phyloP scores from a whole-genome alignment of 2,113 vertebrate species.

The Grammomys surdaster region DNA sequence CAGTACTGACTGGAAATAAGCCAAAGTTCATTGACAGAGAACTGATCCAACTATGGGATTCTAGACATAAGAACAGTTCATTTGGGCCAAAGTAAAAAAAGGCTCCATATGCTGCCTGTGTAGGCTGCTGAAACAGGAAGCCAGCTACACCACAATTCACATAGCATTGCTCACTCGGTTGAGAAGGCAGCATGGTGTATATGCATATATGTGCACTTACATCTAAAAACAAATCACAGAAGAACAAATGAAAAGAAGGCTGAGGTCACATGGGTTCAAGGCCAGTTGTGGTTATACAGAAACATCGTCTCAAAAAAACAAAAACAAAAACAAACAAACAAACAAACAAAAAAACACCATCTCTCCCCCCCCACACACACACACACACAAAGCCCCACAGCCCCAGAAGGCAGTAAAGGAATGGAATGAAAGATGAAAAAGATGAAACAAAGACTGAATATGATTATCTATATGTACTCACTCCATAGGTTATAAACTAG shows the following conservation, averaged over 20 bases:
- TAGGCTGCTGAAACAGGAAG: neutral
- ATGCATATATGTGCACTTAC: neutral
- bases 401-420: neutral
- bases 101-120: neutral
- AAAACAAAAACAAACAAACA: neutral
- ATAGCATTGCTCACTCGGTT: neutral
- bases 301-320: neutral
- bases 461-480: neutral
- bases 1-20: neutral
- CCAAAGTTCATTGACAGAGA: neutral
- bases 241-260: neutral
- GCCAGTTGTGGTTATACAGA: neutral
- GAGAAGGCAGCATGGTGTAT: neutral
- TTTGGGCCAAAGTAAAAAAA: neutral
- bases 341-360: neutral
- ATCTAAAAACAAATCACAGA: neutral
- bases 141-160: neutral
- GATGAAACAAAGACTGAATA: neutral
- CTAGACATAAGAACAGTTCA: neutral
- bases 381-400: neutral
- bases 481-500: neutral
- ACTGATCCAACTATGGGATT: too few relatives aligned
- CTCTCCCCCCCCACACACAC: neutral
- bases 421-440: neutral
- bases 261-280: neutral